Percentiles rank a stretch among this genome's conserved stretches.
Evolutionary conservation across 2,113 vertebrate genomes (phyloP).

Genomic region (Neogobius melanostomus): DNA sequence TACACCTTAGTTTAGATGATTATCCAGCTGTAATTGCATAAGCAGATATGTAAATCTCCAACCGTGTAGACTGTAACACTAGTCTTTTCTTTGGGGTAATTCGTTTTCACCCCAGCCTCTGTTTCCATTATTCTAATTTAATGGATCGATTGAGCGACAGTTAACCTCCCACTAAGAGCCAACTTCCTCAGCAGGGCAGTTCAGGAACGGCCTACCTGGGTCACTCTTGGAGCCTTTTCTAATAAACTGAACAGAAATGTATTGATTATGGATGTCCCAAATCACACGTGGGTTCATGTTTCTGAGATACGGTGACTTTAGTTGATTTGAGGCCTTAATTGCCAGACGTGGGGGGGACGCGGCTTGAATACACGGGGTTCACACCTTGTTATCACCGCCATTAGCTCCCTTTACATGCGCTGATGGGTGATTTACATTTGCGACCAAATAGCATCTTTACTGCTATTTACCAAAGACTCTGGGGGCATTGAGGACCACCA

Average conservation of each 20-base stretch:
- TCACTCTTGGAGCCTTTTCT: background rate
- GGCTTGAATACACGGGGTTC: constrained; percentile 64
- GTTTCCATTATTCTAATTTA: constrained; percentile 76
- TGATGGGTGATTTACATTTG: constrained; percentile 86
- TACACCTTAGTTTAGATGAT: constrained; percentile 23
- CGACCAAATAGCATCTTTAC: constrained; percentile 79
- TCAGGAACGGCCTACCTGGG: background rate
- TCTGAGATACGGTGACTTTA: constrained; percentile 9
- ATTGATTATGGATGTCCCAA: background rate
- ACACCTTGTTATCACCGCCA: constrained; percentile 86
- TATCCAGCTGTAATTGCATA: constrained; percentile 34
- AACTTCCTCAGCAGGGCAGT: constrained; percentile 41
- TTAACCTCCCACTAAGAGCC: constrained; percentile 70
- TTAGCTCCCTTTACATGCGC: constrained; percentile 81
- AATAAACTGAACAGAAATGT: background rate
- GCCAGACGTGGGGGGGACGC: constrained; percentile 55
- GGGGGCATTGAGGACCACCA: constrained; percentile 27
- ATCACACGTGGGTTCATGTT: background rate
- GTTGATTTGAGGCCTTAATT: constrained; percentile 61
- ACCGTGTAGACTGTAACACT: constrained; percentile 45
- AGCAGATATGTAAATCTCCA: constrained; percentile 51
- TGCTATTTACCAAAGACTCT: constrained; percentile 68
- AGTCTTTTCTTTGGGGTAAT: constrained; percentile 59
- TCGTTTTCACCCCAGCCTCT: constrained; percentile 68
- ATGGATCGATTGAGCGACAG: constrained; percentile 74